Base-by-base conservation (phyloP, 2,888 invertebrate genomes). In the Troilus luridus region DNA sequence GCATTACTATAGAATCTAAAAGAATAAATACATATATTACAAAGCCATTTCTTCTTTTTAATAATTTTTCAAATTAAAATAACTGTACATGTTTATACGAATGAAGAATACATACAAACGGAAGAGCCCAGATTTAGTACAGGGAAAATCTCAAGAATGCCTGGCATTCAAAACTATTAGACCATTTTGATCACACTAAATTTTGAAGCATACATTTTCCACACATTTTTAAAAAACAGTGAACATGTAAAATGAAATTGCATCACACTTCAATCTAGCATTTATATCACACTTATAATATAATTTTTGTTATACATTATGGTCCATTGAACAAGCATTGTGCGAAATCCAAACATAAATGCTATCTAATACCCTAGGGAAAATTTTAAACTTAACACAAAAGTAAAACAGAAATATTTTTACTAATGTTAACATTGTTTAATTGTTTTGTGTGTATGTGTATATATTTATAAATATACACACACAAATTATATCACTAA, bases 1-100 rank as follows among this genome's bases (percentile, higher is more conserved):
- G 91, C 88, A 91, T 41, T 85, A 88, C 88, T 91, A 91, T 81
- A 88, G 56, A 56, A 64, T 54, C 91, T 91, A 91, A 88, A 27
- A 64, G 62, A 91, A 91, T 91, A 91, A 91, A 91, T 91, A 91
- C 91, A 91, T 91, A 91, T 91, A 64, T 88, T 91, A 91, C 91
- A 91, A 91, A 91, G 91, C 91, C 88, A 90, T 90, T 54, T 59
- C 41, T 88, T 77, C 54, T 19, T 41, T 41, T 41, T 41, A 41
- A 5, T 81, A 21, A 54, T 9, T 81, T 54, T 54, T n/a, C 85
- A 56, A 85, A 12, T 85, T n/a, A 56, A 85, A 56, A 85, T 8
- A 85, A 56, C 56, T 85, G 56, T 85, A 85, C 54, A 85, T 88
- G 64, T 64, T 41, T 41, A 88, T 60, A 88, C 58, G 88, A 90